Conservation (phyloP, 2,113 vertebrate species). For the Neolamprologus sp. region DNA sequence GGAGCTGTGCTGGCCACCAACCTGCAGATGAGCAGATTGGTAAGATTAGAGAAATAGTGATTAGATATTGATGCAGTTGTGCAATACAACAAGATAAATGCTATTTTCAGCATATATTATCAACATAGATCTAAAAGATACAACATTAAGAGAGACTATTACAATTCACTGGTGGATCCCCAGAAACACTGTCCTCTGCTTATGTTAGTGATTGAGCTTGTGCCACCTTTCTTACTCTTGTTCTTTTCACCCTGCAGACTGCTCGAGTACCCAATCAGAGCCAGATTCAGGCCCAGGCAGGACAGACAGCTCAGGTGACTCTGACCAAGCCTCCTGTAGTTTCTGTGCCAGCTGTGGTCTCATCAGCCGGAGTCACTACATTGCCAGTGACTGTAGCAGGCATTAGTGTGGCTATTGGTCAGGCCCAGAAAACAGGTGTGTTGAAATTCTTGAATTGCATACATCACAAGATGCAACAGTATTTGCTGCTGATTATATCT, state of each 20-base stretch:
- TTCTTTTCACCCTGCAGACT: constrained; percentile 48
- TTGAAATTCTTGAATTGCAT: not conserved
- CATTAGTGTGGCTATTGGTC: constrained; percentile 82
- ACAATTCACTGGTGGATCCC: not conserved
- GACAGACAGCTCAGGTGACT: constrained; percentile 81
- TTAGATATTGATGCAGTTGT: not conserved
- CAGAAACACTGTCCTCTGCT: not conserved
- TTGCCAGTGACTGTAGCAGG: constrained; percentile 82
- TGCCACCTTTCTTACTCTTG: not conserved
- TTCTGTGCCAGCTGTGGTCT: constrained; percentile 82
- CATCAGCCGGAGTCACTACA: constrained; percentile 82
- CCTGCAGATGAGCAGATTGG: constrained; percentile 87
- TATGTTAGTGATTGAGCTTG: not conserved
- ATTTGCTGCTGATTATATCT: not conserved
- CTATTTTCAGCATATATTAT: not conserved
- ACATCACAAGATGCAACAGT: not conserved
- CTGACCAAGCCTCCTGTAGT: constrained; percentile 86
- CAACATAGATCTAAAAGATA: not conserved
- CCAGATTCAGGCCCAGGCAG: constrained; percentile 76
- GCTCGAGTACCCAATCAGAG: constrained; percentile 77
- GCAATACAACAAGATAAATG: not conserved
- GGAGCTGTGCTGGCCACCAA: constrained; percentile 82
- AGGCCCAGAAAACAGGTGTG: constrained; percentile 78
- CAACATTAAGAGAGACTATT: not conserved
- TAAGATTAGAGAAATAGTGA: constrained; percentile 58